Evolutionary conservation across 2,113 vertebrate species (phyloP).

Genomic region (Albula goreensis): DNA sequence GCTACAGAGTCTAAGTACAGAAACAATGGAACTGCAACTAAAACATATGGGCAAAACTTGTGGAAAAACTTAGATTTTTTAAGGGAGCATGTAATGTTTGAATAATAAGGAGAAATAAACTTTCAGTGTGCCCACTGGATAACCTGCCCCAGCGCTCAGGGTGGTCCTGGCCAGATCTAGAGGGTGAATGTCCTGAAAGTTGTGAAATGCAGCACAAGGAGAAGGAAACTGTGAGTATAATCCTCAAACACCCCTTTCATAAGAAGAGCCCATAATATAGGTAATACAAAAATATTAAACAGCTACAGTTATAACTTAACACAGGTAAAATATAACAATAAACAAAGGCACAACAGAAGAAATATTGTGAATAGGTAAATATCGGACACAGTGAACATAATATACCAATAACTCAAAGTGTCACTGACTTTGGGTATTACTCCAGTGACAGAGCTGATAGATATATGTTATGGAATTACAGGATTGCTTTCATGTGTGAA

Average conservation of each 20-base stretch:
- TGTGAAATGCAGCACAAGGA: neutral
- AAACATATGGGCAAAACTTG: neutral
- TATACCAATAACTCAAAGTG: neutral
- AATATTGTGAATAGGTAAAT: too few species aligned
- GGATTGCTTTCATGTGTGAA: neutral
- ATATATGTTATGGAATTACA: neutral
- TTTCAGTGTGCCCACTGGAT: neutral
- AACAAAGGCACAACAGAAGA: neutral
- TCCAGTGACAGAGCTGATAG: neutral
- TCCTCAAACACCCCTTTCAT: neutral
- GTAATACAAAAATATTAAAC: neutral
- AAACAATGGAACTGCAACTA: neutral
- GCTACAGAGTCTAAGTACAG: neutral
- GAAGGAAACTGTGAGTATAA: neutral
- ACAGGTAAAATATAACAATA: neutral
- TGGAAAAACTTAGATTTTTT: neutral
- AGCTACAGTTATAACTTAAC: neutral
- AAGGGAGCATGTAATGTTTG: neutral
- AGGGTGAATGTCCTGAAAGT: neutral
- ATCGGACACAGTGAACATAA: neutral
- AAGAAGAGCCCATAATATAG: too few species aligned
- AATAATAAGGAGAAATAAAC: constrained; percentile 20
- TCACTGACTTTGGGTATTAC: neutral
- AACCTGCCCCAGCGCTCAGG: constrained; percentile 1
- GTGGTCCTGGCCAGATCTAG: constrained; percentile 8